Evolutionary conservation across 2,888 invertebrate species (phyloP), one percentile per base, ranked within the genome.

Genomic region (Ectemnius cavifrons): DNA sequence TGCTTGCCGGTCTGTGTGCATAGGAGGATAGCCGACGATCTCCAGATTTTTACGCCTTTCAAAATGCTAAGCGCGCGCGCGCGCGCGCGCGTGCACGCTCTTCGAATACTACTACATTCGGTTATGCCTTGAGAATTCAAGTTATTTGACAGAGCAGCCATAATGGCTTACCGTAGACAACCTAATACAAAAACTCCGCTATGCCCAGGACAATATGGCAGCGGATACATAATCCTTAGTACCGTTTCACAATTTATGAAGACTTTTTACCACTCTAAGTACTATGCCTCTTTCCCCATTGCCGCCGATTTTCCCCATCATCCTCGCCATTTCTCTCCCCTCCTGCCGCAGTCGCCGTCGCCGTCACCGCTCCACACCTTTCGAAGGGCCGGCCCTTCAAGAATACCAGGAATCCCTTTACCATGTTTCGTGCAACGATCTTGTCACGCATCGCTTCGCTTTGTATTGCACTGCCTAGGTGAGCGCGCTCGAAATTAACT

Each of bases 161-260:
- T 66, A 59, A 60, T 56, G 6, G 18, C n/a, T 45, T 45, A 56
- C 20, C 28, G 57, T 63, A 20, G 45, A 11, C 47, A 57, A 71
- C 27, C 61, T 58, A 71, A 67, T 60, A 70, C 13, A 57, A 16
- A 37, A 71, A 57, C 45, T 62, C 56, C 52, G 67, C 59, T 45
- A n/a, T 3, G 37, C 23, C 60, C 63, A 28, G 13, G 49, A 20
- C 23, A 67, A 11, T 37, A 8, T 11, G 37, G 27, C 47, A 49
- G 69, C 27, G 45, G 67, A 13, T n/a, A 11, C 68, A 68, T 73
- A 75, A 75, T 75, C 75, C 75, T 66, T 11, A 59, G 65, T 69
- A 46, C 75, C 72, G 68, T 62, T 65, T 13, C 23, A 57, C 59
- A 60, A 57, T 71, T 67, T 64, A 49, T 27, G 56, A 64, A 63